phyloP scores from a whole-genome alignment of 2,888 invertebrate species.

The Drosophila barbarae region DNA sequence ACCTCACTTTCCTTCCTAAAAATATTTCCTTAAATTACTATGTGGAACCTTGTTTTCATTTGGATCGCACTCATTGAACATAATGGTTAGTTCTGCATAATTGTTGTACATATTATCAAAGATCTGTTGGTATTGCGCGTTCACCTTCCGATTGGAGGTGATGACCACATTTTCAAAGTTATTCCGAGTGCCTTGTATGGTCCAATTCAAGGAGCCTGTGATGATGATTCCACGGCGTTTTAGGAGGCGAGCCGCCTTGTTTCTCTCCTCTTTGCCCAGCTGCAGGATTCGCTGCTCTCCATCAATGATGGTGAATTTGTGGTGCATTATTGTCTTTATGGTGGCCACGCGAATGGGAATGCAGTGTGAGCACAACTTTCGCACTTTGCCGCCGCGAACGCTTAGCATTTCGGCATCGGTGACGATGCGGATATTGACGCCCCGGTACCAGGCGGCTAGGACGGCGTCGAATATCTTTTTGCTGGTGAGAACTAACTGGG shows the following conservation, averaged over 20 bases:
- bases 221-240: constrained; percentile 10
- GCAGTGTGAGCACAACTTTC: neutral
- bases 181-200: constrained; percentile 16
- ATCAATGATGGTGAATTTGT: constrained; percentile 38
- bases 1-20: neutral
- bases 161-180: constrained; percentile 34
- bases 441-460: constrained; percentile 16
- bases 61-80: neutral
- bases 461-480: neutral
- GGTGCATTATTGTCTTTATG: constrained; percentile 19
- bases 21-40: fast-evolving
- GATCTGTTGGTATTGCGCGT: constrained; percentile 2
- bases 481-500: constrained; percentile 26
- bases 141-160: constrained; percentile 6
- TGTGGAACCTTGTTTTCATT: neutral
- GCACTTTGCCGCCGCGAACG: constrained; percentile 6
- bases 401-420: constrained; percentile 29
- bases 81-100: neutral
- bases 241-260: neutral
- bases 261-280: neutral
- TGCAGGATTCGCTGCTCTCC: constrained; percentile 15
- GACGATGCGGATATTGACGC: constrained; percentile 28
- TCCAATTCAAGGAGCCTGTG: constrained; percentile 42
- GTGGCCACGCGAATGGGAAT: constrained; percentile 9
- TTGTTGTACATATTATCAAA: constrained; percentile 26